Evolutionary conservation across 2,113 vertebrate genomes (phyloP).

Genomic region (Poecilia latipinna): DNA sequence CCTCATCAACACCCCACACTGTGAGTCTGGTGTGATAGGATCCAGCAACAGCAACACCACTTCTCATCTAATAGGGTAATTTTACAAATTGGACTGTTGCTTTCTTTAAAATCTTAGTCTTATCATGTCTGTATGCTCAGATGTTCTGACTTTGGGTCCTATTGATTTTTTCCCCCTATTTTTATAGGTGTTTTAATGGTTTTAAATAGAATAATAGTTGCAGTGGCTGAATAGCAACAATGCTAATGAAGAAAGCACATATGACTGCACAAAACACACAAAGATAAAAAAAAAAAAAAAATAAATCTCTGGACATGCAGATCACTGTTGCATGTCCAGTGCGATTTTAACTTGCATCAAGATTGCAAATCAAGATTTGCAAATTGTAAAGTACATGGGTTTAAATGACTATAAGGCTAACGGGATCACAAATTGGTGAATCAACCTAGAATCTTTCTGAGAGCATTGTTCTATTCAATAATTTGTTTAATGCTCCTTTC

Average conservation of each 20-base stretch:
- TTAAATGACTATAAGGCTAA: background rate
- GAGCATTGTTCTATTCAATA: too few relatives aligned
- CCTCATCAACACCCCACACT: conserved; percentile 51
- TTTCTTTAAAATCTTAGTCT: conserved; percentile 12
- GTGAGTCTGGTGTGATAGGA: conserved; percentile 63
- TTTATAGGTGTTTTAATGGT: background rate
- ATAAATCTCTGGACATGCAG: too few relatives aligned
- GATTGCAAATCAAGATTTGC: too few relatives aligned
- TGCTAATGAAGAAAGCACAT: background rate
- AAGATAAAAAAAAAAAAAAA: too few relatives aligned
- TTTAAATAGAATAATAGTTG: background rate
- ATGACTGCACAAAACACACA: background rate
- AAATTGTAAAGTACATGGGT: background rate
- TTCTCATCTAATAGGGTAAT: conserved; percentile 58
- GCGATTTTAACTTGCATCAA: too few relatives aligned
- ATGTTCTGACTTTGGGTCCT: background rate
- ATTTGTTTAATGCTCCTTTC: background rate
- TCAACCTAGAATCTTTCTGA: too few relatives aligned
- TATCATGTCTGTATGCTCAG: background rate
- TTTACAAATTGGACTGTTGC: conserved; percentile 29
- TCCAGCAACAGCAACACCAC: conserved; percentile 58
- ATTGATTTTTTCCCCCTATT: background rate
- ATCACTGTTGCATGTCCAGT: too few relatives aligned
- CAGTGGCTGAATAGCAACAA: background rate
- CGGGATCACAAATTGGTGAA: too few relatives aligned